Percentiles rank a stretch among this genome's conserved stretches.
Evolutionary conservation across 1,140 invertebrate genomes (phyloP).

Genomic region (Stratiolaelaps scimitus): DNA sequence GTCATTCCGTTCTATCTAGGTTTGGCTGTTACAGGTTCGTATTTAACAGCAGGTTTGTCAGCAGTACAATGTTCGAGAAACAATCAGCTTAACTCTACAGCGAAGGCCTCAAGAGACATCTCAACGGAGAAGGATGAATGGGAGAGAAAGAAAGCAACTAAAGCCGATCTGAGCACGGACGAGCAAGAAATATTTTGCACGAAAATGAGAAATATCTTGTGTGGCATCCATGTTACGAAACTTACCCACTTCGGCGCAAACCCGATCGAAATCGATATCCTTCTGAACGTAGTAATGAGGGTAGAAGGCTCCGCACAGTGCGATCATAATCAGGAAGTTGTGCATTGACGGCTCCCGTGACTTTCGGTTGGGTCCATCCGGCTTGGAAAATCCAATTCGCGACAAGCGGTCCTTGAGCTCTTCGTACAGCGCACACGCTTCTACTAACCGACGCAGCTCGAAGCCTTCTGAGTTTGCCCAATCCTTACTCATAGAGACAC

Average conservation of each 20-base stretch:
- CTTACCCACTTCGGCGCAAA: background rate
- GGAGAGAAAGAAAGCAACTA: too few species aligned
- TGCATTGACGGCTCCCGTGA: background rate
- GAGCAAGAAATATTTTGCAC: too few species aligned
- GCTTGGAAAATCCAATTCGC: slow-evolving; percentile 13
- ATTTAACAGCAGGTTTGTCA: too few species aligned
- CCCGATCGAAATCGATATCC: background rate
- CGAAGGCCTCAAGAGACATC: too few species aligned
- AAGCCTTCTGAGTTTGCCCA: background rate
- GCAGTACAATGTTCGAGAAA: too few species aligned
- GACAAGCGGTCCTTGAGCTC: background rate
- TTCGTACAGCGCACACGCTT: background rate
- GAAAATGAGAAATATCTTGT: too few species aligned
- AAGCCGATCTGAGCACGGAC: too few species aligned
- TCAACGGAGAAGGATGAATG: too few species aligned
- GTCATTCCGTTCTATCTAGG: too few species aligned
- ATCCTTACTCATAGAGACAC: background rate
- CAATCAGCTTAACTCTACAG: too few species aligned
- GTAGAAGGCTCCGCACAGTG: slow-evolving; percentile 23
- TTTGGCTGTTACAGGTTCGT: too few species aligned
- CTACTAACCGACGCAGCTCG: background rate
- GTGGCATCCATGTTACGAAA: background rate
- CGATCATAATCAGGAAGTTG: slow-evolving; percentile 15
- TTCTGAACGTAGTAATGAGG: slow-evolving; percentile 6
- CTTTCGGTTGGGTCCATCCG: background rate